A percentile compares a stretch with the other conserved stretches of the same genome.
Conservation (phyloP, 2,113 vertebrate genomes). For the Thomomys bottae region DNA sequence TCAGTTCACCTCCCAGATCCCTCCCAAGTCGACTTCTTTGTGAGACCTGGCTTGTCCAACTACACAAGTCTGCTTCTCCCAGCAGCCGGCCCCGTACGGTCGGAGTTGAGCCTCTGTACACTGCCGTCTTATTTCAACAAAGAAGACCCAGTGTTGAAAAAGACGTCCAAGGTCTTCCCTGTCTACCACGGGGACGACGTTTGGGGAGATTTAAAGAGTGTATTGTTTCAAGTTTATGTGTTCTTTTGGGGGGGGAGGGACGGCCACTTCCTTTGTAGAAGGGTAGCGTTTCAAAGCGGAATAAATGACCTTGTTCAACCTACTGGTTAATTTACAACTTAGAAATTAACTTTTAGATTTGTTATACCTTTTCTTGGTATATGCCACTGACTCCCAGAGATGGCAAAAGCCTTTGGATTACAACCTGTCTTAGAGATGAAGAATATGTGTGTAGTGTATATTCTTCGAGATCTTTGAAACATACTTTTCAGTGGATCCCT, state of each 20-base stretch:
- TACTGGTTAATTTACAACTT: background rate
- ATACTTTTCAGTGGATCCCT: background rate
- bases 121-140: constrained; percentile 21
- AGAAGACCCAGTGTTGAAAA: background rate
- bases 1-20: background rate
- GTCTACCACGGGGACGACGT: background rate
- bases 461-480: background rate
- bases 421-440: background rate
- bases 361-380: background rate
- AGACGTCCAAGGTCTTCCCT: background rate
- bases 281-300: background rate
- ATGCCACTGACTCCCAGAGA: background rate
- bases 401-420: background rate
- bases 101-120: background rate
- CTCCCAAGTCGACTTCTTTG: constrained; percentile 55
- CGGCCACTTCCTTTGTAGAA: background rate
- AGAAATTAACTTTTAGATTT: too few relatives aligned
- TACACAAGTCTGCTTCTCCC: background rate
- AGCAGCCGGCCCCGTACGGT: background rate
- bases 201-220: background rate
- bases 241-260: background rate
- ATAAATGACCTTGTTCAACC: background rate
- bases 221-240: background rate
- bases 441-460: background rate
- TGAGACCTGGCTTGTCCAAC: background rate